Evolutionary conservation across 2,113 vertebrate genomes (phyloP).

Genomic region (Hystrix brachyura): DNA sequence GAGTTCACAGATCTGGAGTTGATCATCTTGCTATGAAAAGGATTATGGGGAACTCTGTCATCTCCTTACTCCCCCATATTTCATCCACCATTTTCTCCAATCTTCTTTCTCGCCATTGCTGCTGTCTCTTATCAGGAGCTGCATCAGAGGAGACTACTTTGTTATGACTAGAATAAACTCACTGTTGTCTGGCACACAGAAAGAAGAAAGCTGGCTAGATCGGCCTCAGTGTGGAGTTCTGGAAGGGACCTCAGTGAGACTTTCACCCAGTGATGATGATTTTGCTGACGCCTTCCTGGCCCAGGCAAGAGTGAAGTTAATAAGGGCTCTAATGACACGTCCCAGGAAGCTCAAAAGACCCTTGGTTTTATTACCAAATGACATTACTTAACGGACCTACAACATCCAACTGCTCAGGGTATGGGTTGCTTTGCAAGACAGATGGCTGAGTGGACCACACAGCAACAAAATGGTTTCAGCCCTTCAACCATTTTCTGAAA

Average conservation of each 20-base stretch:
- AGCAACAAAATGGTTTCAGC: not conserved
- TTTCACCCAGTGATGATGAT: not conserved
- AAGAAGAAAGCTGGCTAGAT: not conserved
- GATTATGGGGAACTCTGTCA: not conserved
- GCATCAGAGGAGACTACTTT: too few relatives aligned
- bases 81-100: not conserved
- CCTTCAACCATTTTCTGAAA: not conserved
- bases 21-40: constrained; percentile 52
- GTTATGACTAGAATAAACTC: not conserved
- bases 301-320: not conserved
- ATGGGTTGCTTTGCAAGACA: not conserved
- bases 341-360: not conserved
- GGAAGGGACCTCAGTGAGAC: not conserved
- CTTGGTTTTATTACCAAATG: not conserved
- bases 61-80: not conserved
- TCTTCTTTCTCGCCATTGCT: not conserved
- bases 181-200: not conserved
- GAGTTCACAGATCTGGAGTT: constrained; percentile 43
- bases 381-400: not conserved
- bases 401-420: not conserved
- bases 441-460: not conserved
- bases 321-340: not conserved
- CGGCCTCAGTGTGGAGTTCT: rapidly evolving
- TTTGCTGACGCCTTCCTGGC: not conserved
- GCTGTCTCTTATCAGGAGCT: not conserved